These are phyloP conservation scores for Oeneis ivallda DNA, from an alignment of 2,888 invertebrate genomes.

Conservation along the genomic window DNA sequence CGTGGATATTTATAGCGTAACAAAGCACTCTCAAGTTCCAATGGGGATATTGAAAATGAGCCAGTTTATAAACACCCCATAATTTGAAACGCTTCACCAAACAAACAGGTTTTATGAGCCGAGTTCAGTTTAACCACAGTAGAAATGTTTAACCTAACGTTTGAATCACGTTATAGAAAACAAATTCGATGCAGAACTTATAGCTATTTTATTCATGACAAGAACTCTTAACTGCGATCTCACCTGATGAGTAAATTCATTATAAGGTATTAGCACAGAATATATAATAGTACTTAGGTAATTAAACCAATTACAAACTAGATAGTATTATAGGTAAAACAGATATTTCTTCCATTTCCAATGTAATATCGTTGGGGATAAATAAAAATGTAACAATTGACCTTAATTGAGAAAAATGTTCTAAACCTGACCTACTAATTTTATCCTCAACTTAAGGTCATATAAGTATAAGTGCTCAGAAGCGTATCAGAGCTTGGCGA, in stretches of 20 bases:
- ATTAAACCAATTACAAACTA: too few relatives aligned
- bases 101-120: conserved; percentile 32
- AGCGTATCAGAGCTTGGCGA: too few relatives aligned
- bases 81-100: conserved; percentile 13
- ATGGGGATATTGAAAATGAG: conserved; percentile 16
- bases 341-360: background rate
- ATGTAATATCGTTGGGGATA: background rate
- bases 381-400: background rate
- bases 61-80: conserved; percentile 17
- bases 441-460: background rate
- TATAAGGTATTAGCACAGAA: too few relatives aligned
- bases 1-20: conserved; percentile 14
- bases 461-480: background rate
- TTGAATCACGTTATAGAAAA: background rate
- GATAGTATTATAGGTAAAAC: background rate
- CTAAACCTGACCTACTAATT: background rate
- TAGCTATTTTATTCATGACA: background rate
- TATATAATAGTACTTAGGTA: too few relatives aligned
- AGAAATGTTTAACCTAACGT: too few relatives aligned
- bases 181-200: background rate
- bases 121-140: background rate
- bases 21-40: conserved; percentile 7
- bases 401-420: background rate
- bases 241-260: too few relatives aligned
- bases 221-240: background rate